A percentile compares a stretch with the other conserved stretches of the same genome.
Conservation (phyloP, 2,113 vertebrate species). For the Ibidorhyncha struthersii region DNA sequence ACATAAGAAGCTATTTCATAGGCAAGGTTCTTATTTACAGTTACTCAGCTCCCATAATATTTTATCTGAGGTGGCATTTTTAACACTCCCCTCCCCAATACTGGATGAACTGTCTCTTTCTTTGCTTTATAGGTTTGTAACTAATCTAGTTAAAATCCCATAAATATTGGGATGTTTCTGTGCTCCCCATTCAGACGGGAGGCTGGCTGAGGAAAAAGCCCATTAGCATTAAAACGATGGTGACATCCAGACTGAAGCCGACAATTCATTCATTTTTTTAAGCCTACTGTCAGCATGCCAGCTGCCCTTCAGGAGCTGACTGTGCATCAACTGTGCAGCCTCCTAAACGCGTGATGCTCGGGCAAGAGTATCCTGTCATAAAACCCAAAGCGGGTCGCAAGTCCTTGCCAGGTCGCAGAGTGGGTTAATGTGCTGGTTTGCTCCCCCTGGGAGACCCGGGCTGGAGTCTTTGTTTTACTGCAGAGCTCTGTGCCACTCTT, state of each 20-base stretch:
- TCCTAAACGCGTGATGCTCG: background rate
- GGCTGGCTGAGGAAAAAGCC: slow-evolving; percentile 47
- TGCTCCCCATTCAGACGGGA: slow-evolving; percentile 45
- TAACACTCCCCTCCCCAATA: slow-evolving; percentile 63
- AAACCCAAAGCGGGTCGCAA: background rate
- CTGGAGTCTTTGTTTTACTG: background rate
- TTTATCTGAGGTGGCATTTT: slow-evolving; percentile 75
- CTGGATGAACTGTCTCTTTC: slow-evolving; percentile 70
- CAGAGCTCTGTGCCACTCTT: background rate
- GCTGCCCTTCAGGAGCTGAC: slow-evolving; percentile 28
- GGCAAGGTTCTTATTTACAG: slow-evolving; percentile 66
- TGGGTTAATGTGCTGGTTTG: background rate
- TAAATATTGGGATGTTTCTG: slow-evolving; percentile 67
- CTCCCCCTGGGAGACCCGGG: background rate
- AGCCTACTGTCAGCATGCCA: slow-evolving; percentile 25
- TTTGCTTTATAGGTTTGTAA: slow-evolving; percentile 69
- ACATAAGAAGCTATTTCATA: slow-evolving; percentile 75
- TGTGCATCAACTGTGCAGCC: background rate
- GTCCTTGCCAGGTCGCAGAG: background rate
- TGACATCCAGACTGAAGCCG: slow-evolving; percentile 57
- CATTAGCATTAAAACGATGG: slow-evolving; percentile 60
- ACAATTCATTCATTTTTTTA: slow-evolving; percentile 61
- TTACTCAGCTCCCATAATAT: slow-evolving; percentile 68
- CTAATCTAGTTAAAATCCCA: slow-evolving; percentile 70
- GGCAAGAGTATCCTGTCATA: background rate